phyloP scores from a whole-genome alignment of 2,113 vertebrate species.

The Pedionomus torquatus region DNA sequence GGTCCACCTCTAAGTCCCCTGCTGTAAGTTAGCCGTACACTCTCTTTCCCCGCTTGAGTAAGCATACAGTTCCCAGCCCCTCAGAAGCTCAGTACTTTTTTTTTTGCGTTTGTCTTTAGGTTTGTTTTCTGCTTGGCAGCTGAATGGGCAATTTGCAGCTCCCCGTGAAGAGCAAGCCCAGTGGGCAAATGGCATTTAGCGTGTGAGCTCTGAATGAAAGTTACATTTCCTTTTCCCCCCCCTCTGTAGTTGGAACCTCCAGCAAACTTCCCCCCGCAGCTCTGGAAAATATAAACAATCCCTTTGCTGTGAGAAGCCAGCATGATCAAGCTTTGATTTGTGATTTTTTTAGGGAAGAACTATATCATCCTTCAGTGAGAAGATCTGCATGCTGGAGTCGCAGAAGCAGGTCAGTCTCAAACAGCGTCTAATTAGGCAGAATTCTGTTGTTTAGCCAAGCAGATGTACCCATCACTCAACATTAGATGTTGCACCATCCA shows the following conservation, averaged over 20 bases:
- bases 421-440: constrained; percentile 34
- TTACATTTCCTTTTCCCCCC: neutral
- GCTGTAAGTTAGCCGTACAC: neutral
- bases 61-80: neutral
- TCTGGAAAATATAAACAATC: constrained; percentile 45
- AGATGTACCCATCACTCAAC: constrained; percentile 9
- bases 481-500: neutral
- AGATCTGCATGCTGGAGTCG: neutral
- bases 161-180: constrained; percentile 25
- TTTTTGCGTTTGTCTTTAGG: neutral
- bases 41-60: neutral
- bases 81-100: neutral
- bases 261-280: constrained; percentile 31
- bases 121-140: constrained; percentile 39
- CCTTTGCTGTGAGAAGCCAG: constrained; percentile 1
- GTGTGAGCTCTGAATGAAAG: constrained; percentile 26
- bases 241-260: neutral
- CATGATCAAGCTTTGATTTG: constrained; percentile 38
- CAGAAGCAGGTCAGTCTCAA: constrained; percentile 43
- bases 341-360: constrained; percentile 35
- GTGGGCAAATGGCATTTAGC: constrained; percentile 15
- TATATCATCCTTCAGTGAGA: neutral
- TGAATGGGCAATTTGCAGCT: constrained; percentile 1
- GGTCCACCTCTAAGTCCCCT: neutral
- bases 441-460: constrained; percentile 44